Evolutionary conservation across 2,797 vertebrate species (phyloP), one percentile per base, ranked within the genome.

Genomic region (Neosilurus mollespiculum): DNA sequence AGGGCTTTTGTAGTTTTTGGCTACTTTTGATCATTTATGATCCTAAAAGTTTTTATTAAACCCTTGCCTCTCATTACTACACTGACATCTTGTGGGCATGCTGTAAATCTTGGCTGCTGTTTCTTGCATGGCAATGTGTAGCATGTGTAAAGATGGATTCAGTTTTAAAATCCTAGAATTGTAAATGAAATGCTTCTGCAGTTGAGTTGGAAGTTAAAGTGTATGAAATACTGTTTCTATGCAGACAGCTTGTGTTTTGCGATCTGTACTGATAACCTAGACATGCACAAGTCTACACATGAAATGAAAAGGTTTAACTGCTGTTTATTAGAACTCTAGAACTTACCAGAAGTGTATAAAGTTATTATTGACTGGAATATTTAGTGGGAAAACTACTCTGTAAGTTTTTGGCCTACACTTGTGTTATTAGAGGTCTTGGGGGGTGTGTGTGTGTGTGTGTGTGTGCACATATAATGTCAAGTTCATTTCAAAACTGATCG

Each of bases 61-160:
- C 56, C 59, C 8, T 56, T 77, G 64, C n/a, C n/a, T 3, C 30
- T 16, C 61, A 56, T 15, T 70, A 20, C 85, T 67, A 84, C 84
- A 80, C 87, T 91, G 90, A 90, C 92, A 88, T 80, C 93, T 93
- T 76, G 83, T 94, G 94, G 90, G 24, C 43, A 80, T 76, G 1
- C 61, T 20, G 4, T 69, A 66, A 34, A 69, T 69, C 22, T 54
- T 67, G 30, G 11, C 56, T 15, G 30, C 24, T 58, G 11, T 58
- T 20, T 56, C 3, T 22, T 37, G 9, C 24, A 16, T 56, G 54
- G 2, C 34, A 34, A 34, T 37, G 20, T 77, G 22, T 78, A 43
- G 26, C 20, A n/a, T 37, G 18, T 59, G 18, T 37, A 16, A 59
- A 76, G 59, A 59, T 53, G 0, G 10, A 14, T 30, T 75, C 2